These are phyloP conservation scores for Amblyjoppa proteus DNA, from an alignment of 2,888 invertebrate species.

Conservation along the genomic window DNA sequence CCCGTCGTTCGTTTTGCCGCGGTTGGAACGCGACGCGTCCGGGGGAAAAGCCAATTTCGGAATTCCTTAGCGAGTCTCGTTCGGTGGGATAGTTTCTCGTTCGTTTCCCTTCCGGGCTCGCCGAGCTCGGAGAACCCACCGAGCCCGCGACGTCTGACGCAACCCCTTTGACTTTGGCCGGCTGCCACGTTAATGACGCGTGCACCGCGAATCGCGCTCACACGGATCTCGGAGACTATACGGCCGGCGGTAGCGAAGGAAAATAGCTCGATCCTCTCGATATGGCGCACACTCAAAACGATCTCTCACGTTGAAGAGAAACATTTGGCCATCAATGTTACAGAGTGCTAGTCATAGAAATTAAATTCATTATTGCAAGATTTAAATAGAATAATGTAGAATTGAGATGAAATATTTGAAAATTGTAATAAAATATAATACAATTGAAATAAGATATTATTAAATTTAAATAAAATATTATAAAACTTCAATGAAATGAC, in stretches of 20 bases:
- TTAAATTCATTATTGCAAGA: no score
- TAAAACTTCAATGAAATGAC: no score
- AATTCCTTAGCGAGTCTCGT: slow-evolving; percentile 54
- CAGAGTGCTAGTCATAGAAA: no score
- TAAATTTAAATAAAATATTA: no score
- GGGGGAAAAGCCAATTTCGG: slow-evolving; percentile 51
- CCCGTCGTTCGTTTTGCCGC: slow-evolving; percentile 8
- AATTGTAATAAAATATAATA: no score
- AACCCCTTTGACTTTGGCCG: slow-evolving; percentile 52
- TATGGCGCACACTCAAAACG: background rate
- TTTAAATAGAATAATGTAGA: no score
- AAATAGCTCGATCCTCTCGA: slow-evolving; percentile 20
- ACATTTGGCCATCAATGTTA: no score
- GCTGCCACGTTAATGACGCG: background rate
- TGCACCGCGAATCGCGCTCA: background rate
- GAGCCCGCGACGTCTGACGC: background rate
- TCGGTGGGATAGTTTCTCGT: slow-evolving; percentile 33
- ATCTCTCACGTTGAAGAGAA: no score
- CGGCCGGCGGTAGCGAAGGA: slow-evolving; percentile 26
- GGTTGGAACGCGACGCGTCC: background rate
- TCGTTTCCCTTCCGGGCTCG: slow-evolving; percentile 17
- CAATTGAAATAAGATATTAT: no score
- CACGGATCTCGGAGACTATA: background rate
- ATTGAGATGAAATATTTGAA: no score
- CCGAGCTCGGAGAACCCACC: background rate